Conservation (phyloP, 1,140 invertebrate genomes). For the Zaprionus capensis region DNA sequence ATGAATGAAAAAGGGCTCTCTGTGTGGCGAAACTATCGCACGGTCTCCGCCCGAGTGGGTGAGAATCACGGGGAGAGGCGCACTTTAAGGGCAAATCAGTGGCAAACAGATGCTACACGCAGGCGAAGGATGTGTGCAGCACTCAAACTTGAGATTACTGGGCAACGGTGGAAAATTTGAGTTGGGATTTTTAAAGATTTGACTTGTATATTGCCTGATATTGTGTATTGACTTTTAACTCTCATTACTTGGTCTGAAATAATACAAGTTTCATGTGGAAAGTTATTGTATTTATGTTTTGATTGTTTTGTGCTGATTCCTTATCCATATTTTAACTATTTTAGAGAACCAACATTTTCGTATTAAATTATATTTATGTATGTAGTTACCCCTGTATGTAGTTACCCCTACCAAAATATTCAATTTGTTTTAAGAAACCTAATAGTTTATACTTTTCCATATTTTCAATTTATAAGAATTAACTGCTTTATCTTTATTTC, state of each 20-base stretch:
- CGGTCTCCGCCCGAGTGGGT: not conserved
- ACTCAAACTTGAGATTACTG: not conserved
- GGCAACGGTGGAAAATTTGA: not conserved
- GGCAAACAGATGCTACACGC: constrained; percentile 18
- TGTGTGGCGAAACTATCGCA: constrained; percentile 1
- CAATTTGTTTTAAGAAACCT: not conserved
- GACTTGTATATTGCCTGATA: too few relatives aligned
- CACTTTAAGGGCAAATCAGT: constrained; percentile 36
- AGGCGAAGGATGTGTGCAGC: not conserved
- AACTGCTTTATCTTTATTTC: too few relatives aligned
- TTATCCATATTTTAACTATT: not conserved
- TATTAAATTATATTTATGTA: not conserved
- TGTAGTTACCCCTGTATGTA: too few relatives aligned
- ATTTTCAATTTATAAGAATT: too few relatives aligned
- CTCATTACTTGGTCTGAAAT: not conserved
- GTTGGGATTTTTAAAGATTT: too few relatives aligned
- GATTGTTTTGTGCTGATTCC: not conserved
- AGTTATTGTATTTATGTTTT: not conserved
- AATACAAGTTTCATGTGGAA: not conserved
- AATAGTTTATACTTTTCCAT: too few relatives aligned
- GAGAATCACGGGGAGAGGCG: constrained; percentile 2
- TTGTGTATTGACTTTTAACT: not conserved
- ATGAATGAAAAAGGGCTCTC: constrained; percentile 64
- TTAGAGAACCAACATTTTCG: not conserved
- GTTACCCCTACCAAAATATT: not conserved